phyloP scores from a whole-genome alignment of 1,140 invertebrate species.

The Pseudomyrmex pallidus region DNA sequence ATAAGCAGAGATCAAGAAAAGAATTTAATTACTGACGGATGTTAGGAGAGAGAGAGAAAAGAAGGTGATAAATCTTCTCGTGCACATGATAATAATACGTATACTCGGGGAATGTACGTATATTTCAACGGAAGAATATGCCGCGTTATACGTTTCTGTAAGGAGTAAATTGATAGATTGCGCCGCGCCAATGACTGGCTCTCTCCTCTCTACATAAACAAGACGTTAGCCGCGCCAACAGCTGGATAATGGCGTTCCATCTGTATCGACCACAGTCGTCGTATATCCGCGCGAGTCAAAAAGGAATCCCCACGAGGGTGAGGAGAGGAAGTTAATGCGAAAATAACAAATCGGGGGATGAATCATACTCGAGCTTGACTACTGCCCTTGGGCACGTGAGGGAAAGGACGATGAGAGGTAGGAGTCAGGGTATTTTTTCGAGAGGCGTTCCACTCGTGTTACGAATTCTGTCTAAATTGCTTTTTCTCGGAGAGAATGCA shows the following conservation, averaged over 20 bases:
- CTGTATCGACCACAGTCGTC: slow-evolving; percentile 50
- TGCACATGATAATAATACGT: slow-evolving; percentile 3
- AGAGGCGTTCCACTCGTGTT: slow-evolving; percentile 10
- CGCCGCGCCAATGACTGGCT: slow-evolving; percentile 61
- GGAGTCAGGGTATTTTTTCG: not conserved
- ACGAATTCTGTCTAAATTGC: slow-evolving; percentile 31
- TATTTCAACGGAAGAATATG: not conserved
- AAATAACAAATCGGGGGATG: slow-evolving; percentile 79
- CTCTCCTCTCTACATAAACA: slow-evolving; percentile 72
- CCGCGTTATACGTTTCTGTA: slow-evolving; percentile 44
- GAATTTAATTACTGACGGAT: slow-evolving; percentile 24
- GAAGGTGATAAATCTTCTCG: slow-evolving; percentile 22
- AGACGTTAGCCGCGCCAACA: slow-evolving; percentile 77
- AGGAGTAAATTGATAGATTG: slow-evolving; percentile 72
- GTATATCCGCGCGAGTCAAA: slow-evolving; percentile 66
- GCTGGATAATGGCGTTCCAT: slow-evolving; percentile 75
- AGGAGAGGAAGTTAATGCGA: slow-evolving; percentile 75
- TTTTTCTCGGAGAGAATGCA: not conserved
- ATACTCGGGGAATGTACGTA: not conserved
- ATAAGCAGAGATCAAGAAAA: not conserved
- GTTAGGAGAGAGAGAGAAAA: not conserved
- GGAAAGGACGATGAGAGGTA: slow-evolving; percentile 8
- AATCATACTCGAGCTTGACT: slow-evolving; percentile 66
- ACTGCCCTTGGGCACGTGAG: slow-evolving; percentile 65
- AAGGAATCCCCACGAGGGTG: slow-evolving; percentile 73